phyloP scores from a whole-genome alignment of 1,140 invertebrate species.

The Aradophagus sp. region DNA sequence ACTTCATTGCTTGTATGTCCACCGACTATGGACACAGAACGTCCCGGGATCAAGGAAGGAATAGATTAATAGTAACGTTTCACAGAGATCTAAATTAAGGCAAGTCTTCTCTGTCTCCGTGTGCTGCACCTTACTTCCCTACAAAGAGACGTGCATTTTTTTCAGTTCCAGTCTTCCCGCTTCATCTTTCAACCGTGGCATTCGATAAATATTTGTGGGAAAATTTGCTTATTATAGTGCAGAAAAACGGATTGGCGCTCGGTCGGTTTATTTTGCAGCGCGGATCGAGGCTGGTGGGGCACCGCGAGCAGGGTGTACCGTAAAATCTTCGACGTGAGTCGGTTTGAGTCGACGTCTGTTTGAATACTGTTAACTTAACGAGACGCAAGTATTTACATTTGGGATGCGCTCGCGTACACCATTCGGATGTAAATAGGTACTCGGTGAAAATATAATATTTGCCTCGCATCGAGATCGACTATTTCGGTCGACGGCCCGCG shows the following conservation, averaged over 20 bases:
- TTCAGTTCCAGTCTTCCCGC: no score
- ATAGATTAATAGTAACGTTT: slow-evolving; percentile 39
- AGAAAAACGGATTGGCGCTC: slow-evolving; percentile 42
- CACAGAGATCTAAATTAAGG: slow-evolving; percentile 26
- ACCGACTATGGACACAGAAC: slow-evolving; percentile 37
- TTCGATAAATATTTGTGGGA: slow-evolving; percentile 38
- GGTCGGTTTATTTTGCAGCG: slow-evolving; percentile 46
- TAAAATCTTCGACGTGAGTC: slow-evolving; percentile 57
- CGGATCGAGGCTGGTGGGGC: slow-evolving; percentile 15
- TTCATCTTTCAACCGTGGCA: slow-evolving; percentile 2
- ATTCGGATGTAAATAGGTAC: slow-evolving; percentile 61
- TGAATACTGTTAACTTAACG: slow-evolving; percentile 62
- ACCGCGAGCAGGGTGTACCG: slow-evolving; percentile 20
- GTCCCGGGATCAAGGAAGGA: slow-evolving; percentile 39
- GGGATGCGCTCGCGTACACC: slow-evolving; percentile 57
- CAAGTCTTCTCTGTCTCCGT: neutral
- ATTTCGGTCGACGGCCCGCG: slow-evolving; percentile 53
- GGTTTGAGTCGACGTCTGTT: slow-evolving; percentile 55
- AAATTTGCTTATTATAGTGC: slow-evolving; percentile 40
- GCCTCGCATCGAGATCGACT: slow-evolving; percentile 56
- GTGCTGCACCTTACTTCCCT: slow-evolving; percentile 3
- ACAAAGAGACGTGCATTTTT: no score
- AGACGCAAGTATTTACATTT: slow-evolving; percentile 62
- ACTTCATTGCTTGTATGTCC: slow-evolving; percentile 37
- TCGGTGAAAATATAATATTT: slow-evolving; percentile 61